A percentile compares a stretch with the other conserved stretches of the same genome.
These are phyloP conservation scores for Acinonyx jubatus DNA, from an alignment of 2,113 vertebrate species.

Conservation along the genomic window DNA sequence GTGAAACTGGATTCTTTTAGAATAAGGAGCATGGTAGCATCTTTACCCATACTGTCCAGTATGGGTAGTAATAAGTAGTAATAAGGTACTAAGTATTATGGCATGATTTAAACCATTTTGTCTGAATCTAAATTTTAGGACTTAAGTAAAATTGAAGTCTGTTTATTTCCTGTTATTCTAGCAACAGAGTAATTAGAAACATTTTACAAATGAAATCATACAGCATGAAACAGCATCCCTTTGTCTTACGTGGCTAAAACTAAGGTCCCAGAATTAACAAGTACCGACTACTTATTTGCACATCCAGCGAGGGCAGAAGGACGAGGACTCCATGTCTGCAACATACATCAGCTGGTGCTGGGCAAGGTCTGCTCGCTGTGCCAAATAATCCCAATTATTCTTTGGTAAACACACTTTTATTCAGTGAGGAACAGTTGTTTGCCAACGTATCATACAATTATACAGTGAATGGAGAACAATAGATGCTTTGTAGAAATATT, in stretches of 20 bases:
- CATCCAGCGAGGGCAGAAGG: not conserved
- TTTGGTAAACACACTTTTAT: constrained; percentile 81
- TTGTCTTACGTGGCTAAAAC: not conserved
- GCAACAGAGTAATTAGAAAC: not conserved
- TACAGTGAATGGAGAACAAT: constrained; percentile 77
- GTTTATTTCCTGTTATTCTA: constrained; percentile 6
- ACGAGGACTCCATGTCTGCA: constrained; percentile 18
- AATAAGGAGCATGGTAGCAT: not conserved
- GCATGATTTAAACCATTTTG: not conserved
- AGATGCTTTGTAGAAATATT: constrained; percentile 77
- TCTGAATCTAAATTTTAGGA: constrained; percentile 1
- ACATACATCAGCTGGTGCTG: constrained; percentile 69
- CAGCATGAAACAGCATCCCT: not conserved
- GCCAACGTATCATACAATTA: constrained; percentile 74
- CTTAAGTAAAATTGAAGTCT: constrained; percentile 38
- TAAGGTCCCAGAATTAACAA: not conserved
- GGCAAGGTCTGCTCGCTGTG: constrained; percentile 61
- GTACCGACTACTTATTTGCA: constrained; percentile 3
- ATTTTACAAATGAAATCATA: not conserved
- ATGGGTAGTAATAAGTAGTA: too few relatives aligned
- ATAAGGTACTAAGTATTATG: not conserved
- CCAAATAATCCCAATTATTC: constrained; percentile 75
- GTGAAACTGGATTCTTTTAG: not conserved
- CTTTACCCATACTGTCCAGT: not conserved
- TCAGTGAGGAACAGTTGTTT: constrained; percentile 79